Conservation (phyloP, 1,140 invertebrate genomes). For the Pissodes strobi region DNA sequence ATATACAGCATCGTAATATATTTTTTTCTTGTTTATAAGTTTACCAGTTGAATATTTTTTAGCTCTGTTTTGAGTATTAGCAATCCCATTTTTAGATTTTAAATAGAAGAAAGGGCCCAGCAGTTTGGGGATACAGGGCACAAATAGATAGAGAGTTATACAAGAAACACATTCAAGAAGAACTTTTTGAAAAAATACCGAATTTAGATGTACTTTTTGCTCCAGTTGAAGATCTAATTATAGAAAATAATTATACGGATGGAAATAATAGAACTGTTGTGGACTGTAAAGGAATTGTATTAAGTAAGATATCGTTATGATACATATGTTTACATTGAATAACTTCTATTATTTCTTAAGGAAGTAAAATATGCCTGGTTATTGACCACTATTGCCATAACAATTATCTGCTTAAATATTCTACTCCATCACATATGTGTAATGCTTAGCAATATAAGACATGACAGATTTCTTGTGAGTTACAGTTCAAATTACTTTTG, state of each 20-base stretch:
- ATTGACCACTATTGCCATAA: too few relatives aligned
- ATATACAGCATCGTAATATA: too few relatives aligned
- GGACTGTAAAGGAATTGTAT: constrained; percentile 65
- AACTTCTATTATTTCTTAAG: background rate
- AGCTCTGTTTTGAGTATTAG: background rate
- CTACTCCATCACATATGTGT: too few relatives aligned
- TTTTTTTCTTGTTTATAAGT: too few relatives aligned
- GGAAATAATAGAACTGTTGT: constrained; percentile 36
- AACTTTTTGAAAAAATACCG: constrained; percentile 67
- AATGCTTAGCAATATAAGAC: too few relatives aligned
- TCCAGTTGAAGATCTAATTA: constrained; percentile 83
- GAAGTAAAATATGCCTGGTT: background rate
- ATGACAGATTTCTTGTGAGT: too few relatives aligned
- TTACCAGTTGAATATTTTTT: too few relatives aligned
- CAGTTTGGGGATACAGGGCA: constrained; percentile 88
- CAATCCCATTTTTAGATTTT: constrained; percentile 62
- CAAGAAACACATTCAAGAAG: constrained; percentile 80
- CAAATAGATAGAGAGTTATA: constrained; percentile 90
- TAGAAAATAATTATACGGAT: constrained; percentile 57
- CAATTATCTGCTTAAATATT: too few relatives aligned
- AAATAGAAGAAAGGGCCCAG: constrained; percentile 79
- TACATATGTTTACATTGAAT: too few relatives aligned
- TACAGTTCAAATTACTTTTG: too few relatives aligned
- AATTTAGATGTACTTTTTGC: constrained; percentile 75
- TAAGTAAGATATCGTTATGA: too few relatives aligned